These are phyloP conservation scores for Lucifuga dentata DNA, from an alignment of 2,113 vertebrate genomes.

Conservation along the genomic window DNA sequence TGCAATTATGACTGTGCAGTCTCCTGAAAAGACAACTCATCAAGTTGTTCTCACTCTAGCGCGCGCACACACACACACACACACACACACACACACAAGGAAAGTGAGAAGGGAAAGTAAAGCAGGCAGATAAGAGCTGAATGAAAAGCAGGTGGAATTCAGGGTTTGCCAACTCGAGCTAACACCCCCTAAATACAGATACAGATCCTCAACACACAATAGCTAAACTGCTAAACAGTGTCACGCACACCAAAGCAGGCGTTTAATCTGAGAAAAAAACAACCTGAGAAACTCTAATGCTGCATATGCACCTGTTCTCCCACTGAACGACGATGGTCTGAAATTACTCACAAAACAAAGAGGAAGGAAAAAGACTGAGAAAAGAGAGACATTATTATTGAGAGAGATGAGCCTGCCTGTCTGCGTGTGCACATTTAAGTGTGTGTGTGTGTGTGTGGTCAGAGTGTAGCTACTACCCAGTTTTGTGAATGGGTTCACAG, in stretches of 20 bases:
- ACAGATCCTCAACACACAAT: slow-evolving; percentile 45
- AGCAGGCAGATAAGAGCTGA: slow-evolving; percentile 52
- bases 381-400: slow-evolving; percentile 4
- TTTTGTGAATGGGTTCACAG: slow-evolving; percentile 65
- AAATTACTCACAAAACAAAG: slow-evolving; percentile 22
- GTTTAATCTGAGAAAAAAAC: slow-evolving; percentile 24
- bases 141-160: slow-evolving; percentile 59
- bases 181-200: slow-evolving; percentile 41
- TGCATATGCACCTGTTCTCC: slow-evolving; percentile 22
- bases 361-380: slow-evolving; percentile 13
- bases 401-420: background rate
- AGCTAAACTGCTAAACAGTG: slow-evolving; percentile 39
- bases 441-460: slow-evolving; percentile 17
- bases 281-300: slow-evolving; percentile 27
- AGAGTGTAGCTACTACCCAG: slow-evolving; percentile 22
- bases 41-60: slow-evolving; percentile 13
- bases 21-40: slow-evolving; percentile 35
- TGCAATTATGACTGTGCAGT: background rate
- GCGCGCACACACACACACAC: slow-evolving; percentile 21
- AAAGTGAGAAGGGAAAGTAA: slow-evolving; percentile 54
- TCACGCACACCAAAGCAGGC: slow-evolving; percentile 46
- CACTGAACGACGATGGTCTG: background rate
- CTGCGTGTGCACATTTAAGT: background rate
- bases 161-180: slow-evolving; percentile 14
- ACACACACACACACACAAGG: slow-evolving; percentile 16